These are phyloP conservation scores for Cheilosia scutellata DNA, from an alignment of 2,888 invertebrate genomes.

Conservation along the genomic window DNA sequence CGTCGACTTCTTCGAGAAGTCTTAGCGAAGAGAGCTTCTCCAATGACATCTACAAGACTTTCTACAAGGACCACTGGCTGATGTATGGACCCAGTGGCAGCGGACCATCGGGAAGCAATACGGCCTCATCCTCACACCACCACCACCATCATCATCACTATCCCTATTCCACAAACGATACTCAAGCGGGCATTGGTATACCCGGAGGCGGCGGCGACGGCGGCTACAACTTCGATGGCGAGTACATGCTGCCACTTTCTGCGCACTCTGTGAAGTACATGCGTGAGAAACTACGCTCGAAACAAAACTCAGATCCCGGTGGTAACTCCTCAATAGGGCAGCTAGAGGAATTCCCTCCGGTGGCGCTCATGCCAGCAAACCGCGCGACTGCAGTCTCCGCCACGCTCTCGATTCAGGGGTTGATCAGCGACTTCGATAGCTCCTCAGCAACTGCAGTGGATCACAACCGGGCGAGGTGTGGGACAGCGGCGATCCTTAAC, in stretches of 20 bases:
- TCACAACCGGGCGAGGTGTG: constrained; percentile 59
- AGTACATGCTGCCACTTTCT: constrained; percentile 78
- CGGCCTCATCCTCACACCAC: constrained; percentile 35
- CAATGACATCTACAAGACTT: constrained; percentile 82
- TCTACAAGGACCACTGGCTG: constrained; percentile 82
- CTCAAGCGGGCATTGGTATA: constrained; percentile 36
- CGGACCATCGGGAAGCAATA: constrained; percentile 75
- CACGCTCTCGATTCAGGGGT: constrained; percentile 80
- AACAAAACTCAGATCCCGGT: constrained; percentile 80
- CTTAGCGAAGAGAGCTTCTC: constrained; percentile 85
- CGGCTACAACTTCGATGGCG: constrained; percentile 78
- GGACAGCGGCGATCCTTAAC: constrained; percentile 79
- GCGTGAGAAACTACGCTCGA: constrained; percentile 80
- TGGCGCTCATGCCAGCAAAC: constrained; percentile 36
- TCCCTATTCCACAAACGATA: constrained; percentile 46
- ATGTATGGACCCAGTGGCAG: constrained; percentile 79
- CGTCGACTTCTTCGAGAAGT: constrained; percentile 86
- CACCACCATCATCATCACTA: constrained; percentile 61
- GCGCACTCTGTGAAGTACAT: constrained; percentile 79
- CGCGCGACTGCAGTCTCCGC: constrained; percentile 68
- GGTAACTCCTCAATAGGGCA: constrained; percentile 77
- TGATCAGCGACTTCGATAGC: constrained; percentile 79
- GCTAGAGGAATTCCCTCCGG: constrained; percentile 59
- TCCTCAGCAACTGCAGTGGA: constrained; percentile 56
- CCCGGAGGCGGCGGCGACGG: constrained; percentile 43